Percentiles rank a stretch among this genome's conserved stretches.
Conservation (phyloP, 2,113 vertebrate species). For the Electrona antarctica region DNA sequence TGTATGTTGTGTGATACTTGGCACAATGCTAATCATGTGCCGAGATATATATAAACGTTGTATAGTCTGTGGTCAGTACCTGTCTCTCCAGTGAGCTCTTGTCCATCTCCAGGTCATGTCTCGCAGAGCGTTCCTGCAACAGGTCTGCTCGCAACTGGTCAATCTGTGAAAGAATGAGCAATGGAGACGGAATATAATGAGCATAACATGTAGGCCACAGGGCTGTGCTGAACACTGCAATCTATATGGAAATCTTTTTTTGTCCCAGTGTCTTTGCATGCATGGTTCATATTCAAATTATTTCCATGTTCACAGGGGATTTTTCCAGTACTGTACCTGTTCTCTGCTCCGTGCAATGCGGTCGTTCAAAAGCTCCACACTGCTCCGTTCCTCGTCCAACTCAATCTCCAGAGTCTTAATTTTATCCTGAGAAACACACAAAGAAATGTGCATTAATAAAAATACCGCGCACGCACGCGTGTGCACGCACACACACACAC, state of each 20-base stretch:
- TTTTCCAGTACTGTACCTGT: conserved; percentile 77
- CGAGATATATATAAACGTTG: too few species aligned
- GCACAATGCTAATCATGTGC: too few species aligned
- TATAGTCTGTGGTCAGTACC: conserved; percentile 65
- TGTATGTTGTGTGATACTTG: too few species aligned
- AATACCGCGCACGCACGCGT: not conserved
- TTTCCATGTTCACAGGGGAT: too few species aligned
- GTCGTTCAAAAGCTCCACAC: conserved; percentile 87
- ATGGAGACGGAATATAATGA: too few species aligned
- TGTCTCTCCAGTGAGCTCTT: conserved; percentile 92
- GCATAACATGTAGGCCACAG: not conserved
- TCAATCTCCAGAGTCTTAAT: conserved; percentile 87
- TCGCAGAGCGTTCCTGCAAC: conserved; percentile 87
- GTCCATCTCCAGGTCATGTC: conserved; percentile 93
- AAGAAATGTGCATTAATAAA: not conserved
- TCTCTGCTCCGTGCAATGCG: conserved; percentile 86
- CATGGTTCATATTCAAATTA: not conserved
- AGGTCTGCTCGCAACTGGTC: conserved; percentile 92
- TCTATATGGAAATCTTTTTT: not conserved
- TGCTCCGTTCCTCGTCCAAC: conserved; percentile 89
- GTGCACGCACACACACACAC: not conserved
- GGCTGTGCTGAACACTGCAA: not conserved
- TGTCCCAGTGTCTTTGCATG: conserved; percentile 33
- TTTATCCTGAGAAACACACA: conserved; percentile 78
- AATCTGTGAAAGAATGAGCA: conserved; percentile 71